These are phyloP conservation scores for Drosophila meridiana DNA, from an alignment of 2,888 invertebrate genomes.

Conservation along the genomic window DNA sequence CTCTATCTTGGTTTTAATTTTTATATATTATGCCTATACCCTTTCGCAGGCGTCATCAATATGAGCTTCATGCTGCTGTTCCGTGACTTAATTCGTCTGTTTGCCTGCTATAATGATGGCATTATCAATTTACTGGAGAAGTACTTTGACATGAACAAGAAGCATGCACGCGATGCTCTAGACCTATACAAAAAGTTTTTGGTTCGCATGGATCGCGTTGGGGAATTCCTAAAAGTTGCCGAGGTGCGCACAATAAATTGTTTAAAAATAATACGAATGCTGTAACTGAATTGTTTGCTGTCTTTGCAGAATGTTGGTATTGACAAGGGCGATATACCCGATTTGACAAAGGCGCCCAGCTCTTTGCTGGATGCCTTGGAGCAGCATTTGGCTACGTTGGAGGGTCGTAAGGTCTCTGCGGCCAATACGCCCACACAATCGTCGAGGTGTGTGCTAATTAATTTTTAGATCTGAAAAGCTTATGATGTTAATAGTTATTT, in stretches of 20 bases:
- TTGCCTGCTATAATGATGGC: slow-evolving; percentile 99
- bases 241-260: slow-evolving; percentile 85
- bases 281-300: not conserved
- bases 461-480: not conserved
- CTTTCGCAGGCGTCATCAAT: slow-evolving; percentile 92
- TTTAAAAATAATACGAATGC: no score
- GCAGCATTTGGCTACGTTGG: slow-evolving; percentile 96
- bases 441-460: slow-evolving; percentile 87
- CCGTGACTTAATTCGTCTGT: slow-evolving; percentile 98
- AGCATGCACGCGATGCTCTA: slow-evolving; percentile 98
- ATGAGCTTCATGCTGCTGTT: slow-evolving; percentile 99
- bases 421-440: slow-evolving; percentile 95
- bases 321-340: slow-evolving; percentile 99
- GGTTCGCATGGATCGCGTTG: slow-evolving; percentile 98
- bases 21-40: not conserved
- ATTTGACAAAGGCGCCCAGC: slow-evolving; percentile 98
- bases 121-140: slow-evolving; percentile 99
- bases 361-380: slow-evolving; percentile 98
- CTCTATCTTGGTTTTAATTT: not conserved
- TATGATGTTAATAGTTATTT: not conserved
- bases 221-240: slow-evolving; percentile 97
- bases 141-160: slow-evolving; percentile 99
- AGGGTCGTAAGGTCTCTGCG: slow-evolving; percentile 95
- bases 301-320: slow-evolving; percentile 93
- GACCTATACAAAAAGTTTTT: slow-evolving; percentile 99